Evolutionary conservation across 2,113 vertebrate species (phyloP), one percentile per base, ranked within the genome.

Genomic region (Lepus europaeus): DNA sequence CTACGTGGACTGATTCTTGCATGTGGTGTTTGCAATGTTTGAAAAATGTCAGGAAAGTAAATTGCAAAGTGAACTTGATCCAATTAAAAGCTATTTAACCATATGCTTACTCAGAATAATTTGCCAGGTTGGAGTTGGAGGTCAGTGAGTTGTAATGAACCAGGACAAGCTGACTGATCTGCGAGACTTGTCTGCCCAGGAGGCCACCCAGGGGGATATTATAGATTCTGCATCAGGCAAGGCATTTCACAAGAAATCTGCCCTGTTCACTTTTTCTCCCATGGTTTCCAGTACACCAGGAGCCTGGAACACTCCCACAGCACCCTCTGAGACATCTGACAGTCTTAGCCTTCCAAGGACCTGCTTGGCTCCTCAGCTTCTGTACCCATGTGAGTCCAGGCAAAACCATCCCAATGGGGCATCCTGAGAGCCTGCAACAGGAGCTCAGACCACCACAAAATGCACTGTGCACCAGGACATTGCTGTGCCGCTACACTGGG

Each of bases 1-100:
- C 85, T 64, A 89, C 74, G 91, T 80, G 81, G 56, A 76, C 59
- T 87, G 70, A 63, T 82, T 90, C 4, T 63, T 86, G 31, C 25
- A 0, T 31, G 9, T 29, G 2, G 9, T 31, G 2, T 68, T 93
- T 53, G 12, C 51, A 86, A 53, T 69, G 59, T 39, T 36, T 61
- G 20, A 69, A 25, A 93, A 86, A 69, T 51, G 29, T 63, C 83
- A 89, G 7, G 33, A 16, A 90, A 70, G 6, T 25, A 90, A 81
- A 86, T 78, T 91, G 16, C 22, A 56, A 84, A 33, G 33, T 84
- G 69, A 8, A 85, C 25, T 81, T 81, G 14, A 68, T 87, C 19
- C 80, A 87, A 94, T 70, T 59, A 72, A 79, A 29, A 51, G 29
- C 20, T 89, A 25, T 61, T 69, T 94, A 49, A 20, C 9, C 22